Percentiles rank a stretch among this genome's conserved stretches.
Evolutionary conservation across 2,888 invertebrate species (phyloP).

Genomic region (Eretmocerus hayati): DNA sequence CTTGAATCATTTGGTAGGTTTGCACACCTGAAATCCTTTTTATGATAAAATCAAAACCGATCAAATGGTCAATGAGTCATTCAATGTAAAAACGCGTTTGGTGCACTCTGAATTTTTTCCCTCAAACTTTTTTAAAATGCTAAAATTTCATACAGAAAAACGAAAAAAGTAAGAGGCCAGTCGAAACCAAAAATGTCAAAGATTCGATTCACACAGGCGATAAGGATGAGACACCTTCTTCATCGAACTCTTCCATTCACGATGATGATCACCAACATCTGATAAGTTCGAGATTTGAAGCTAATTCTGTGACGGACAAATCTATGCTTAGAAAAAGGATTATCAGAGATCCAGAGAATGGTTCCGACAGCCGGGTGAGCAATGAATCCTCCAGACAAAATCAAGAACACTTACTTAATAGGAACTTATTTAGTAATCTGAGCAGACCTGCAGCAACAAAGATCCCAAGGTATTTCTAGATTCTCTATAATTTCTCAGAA

Average conservation of each 20-base stretch:
- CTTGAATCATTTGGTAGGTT: too few species aligned
- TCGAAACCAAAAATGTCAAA: slow-evolving; percentile 8
- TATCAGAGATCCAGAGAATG: background rate
- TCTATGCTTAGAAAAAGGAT: slow-evolving; percentile 1
- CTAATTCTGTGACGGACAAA: background rate
- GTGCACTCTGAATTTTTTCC: background rate
- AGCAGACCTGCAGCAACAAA: slow-evolving; percentile 6
- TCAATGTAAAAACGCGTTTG: too few species aligned
- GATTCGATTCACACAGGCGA: slow-evolving; percentile 12
- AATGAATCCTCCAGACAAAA: too few species aligned
- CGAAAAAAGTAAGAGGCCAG: slow-evolving; percentile 3
- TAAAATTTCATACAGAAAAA: slow-evolving; percentile 16
- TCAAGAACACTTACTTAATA: too few species aligned
- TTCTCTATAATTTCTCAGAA: slow-evolving; percentile 1
- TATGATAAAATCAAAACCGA: too few species aligned
- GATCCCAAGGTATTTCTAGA: slow-evolving; percentile 9
- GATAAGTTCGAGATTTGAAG: background rate
- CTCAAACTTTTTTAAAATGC: background rate
- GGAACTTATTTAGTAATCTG: too few species aligned
- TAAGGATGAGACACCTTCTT: background rate
- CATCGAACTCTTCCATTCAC: slow-evolving; percentile 2
- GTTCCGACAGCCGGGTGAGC: too few species aligned
- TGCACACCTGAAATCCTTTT: too few species aligned
- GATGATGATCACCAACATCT: background rate
- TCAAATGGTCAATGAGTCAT: too few species aligned